Base-by-base conservation (phyloP, 2,888 invertebrate genomes). In the Polietes domitor region DNA sequence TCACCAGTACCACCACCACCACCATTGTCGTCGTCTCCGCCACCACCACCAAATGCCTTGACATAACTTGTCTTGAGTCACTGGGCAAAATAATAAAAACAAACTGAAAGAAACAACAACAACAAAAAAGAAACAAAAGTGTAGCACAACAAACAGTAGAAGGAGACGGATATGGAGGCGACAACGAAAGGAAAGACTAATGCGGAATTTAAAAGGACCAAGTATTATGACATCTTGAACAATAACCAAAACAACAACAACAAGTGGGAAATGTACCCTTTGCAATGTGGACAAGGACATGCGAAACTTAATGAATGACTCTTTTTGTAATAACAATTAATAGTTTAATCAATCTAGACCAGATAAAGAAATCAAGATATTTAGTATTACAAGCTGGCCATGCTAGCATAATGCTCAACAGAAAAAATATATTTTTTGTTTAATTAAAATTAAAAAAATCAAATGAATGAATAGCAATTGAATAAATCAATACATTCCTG, bases 1-100 rank as follows among this genome's bases (percentile, higher is more conserved):
- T 9, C 3, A 6, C 50, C n/a, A 21, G 9, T 9, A 24, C 55
- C 55, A 21, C 24, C 12, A 1, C 55, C 24, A 21, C 17, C 50
- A 2, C 50, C 17, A 50, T n/a, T 17, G 6, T 19, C 50, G 6
- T 19, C 47, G 5, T 47, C 47, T 10, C 37, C 37, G 26, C 12
- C 43, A 43, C 47, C 12, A 43, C 24, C 41, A 26, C 19, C 19
- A 41, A 73, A 73, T 73, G 73, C 73, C 73, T 73, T 73, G 73
- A 73, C 73, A 73, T 55, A 55, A 73, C 55, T 58, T 73, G 73
- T 58, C 73, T 73, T 58, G 58, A 58, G 55, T 71, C 53, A 58
- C 47, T 68, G 17, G 32, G 24, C 26, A 58, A 21, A 58, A 58
- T 12, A 58, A 21, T 12, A 24, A 58, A 58, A 32, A 28, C 2